Evolutionary conservation across 2,797 vertebrate species (phyloP), one percentile per base, ranked within the genome.

Genomic region (Catharus ustulatus): DNA sequence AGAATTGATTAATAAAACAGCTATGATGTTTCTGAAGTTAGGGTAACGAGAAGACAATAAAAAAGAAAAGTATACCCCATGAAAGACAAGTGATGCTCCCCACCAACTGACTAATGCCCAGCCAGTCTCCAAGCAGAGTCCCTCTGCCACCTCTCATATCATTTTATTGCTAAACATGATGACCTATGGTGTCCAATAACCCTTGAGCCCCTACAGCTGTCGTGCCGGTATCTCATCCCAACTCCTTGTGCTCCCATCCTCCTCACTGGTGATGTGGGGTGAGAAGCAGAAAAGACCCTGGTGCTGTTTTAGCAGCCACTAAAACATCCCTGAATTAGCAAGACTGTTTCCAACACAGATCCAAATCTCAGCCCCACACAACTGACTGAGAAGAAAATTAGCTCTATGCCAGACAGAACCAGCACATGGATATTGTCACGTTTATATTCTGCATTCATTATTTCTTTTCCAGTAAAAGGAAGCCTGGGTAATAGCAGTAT

Each of bases 211-310:
- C 12, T 17, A 15, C 32, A 40, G 51, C 32, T 59, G 3, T 58
- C 24, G 45, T 15, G 6, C 10, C 9, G 22, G 5, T 19, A 19
- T 22, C 29, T 24, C 32, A 30, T 17, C 23, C 57, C 36, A 62
- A 0, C 6, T 62, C 2, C 17, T 26, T 55, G 15, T 48, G 21
- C 11, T 18, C 7, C 10, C 32, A 40, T 32, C 19, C 49, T 64
- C 1, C 34, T 48, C 1, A 0, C 32, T 48, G 16, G 0, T 11
- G 13, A 7, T 0, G 0, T 46, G 15, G 10, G 3, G 7, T 8
- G 49, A 48, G 45, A 3, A 58, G 14, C 6, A 32, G 49, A 29
- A 64, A 49, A 54, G 21, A 1, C 2, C 5, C 5, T 16, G 13
- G 11, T 15, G 14, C 10, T 18, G 36, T 1, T 49, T 15, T 49